Evolutionary conservation across 2,797 vertebrate species (phyloP), one percentile per base, ranked within the genome.

Genomic region (Dallia pectoralis): DNA sequence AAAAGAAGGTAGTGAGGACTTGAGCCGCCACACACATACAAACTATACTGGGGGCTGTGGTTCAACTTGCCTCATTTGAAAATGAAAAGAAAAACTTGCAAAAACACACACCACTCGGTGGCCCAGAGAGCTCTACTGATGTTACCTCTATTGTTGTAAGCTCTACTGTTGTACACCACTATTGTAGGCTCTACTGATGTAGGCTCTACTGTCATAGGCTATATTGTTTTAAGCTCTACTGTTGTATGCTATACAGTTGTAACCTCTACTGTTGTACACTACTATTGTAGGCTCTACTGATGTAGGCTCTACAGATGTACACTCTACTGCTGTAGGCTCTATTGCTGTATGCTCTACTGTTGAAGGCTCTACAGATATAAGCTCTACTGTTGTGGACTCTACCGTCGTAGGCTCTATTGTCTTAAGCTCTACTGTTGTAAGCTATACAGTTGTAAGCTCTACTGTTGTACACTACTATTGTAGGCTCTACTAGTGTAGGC

Each of bases 131-230:
- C 16, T 67, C 72, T 59, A 2, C n/a, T 56, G 53, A 22, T 56
- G 53, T 56, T 7, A 64, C 56, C 18, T 67, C 70, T 59, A 22
- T 22, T 56, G 53, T 25, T 56, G 53, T 56, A 22, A 64, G 62
- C 19, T 67, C 72, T 59, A 22, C 53, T 25, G n/a, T 56, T 56
- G 53, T n/a, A n/a, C n/a, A n/a, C 72, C 25, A 22, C 53, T 25
- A 8, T 56, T 56, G 53, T 56, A 19, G 61, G 61, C 19, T 66
- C 72, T 53, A n/a, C 49, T 19, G 49, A 19, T 53, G 49, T 53
- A 22, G 14, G 40, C 40, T 25, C 53, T 65, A 0, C 67, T 74
- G 66, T 79, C 81, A 63, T 73, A n/a, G n/a, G n/a, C n/a, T n/a
- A n/a, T n/a, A n/a, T n/a, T n/a, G n/a, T n/a, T n/a, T n/a, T n/a